Percentiles rank a stretch among this genome's conserved stretches.
Conservation (phyloP, 2,113 vertebrate species). For the Sinocyclocheilus maitianheensis region DNA sequence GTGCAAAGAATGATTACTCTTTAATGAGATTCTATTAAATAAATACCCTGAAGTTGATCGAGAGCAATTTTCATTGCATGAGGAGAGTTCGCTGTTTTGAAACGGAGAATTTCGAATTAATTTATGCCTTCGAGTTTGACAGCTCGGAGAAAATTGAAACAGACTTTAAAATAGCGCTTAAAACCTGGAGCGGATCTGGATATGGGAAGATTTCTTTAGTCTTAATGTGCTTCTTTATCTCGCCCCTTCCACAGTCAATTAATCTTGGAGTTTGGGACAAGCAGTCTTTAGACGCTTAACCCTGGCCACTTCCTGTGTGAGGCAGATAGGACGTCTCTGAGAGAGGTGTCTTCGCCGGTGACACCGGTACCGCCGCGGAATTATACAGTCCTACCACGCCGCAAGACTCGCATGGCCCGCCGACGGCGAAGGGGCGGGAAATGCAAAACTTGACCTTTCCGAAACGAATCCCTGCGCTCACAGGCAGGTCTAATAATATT, state of each 20-base stretch:
- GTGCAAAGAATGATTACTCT: neutral
- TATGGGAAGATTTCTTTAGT: constrained; percentile 38
- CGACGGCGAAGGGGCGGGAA: constrained; percentile 19
- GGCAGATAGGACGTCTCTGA: constrained; percentile 67
- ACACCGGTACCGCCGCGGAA: constrained; percentile 39
- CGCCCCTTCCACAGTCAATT: constrained; percentile 67
- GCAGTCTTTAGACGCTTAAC: constrained; percentile 75
- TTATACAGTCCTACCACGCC: constrained; percentile 44
- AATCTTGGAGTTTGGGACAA: constrained; percentile 72
- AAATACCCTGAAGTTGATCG: neutral
- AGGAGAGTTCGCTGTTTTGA: neutral
- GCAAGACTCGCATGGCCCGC: neutral
- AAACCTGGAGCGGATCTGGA: constrained; percentile 21
- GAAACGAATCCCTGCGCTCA: constrained; percentile 30
- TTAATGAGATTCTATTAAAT: constrained; percentile 11
- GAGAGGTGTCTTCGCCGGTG: constrained; percentile 28
- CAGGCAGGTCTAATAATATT: constrained; percentile 54
- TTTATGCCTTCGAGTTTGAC: neutral
- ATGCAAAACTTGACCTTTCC: constrained; percentile 63
- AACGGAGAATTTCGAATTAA: neutral
- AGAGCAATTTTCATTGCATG: neutral
- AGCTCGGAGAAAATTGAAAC: constrained; percentile 19
- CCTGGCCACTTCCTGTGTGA: constrained; percentile 70
- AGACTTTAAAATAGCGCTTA: constrained; percentile 9
- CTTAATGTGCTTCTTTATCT: constrained; percentile 74